Conservation (phyloP, 2,888 invertebrate species). For the Keiferia lycopersicella region DNA sequence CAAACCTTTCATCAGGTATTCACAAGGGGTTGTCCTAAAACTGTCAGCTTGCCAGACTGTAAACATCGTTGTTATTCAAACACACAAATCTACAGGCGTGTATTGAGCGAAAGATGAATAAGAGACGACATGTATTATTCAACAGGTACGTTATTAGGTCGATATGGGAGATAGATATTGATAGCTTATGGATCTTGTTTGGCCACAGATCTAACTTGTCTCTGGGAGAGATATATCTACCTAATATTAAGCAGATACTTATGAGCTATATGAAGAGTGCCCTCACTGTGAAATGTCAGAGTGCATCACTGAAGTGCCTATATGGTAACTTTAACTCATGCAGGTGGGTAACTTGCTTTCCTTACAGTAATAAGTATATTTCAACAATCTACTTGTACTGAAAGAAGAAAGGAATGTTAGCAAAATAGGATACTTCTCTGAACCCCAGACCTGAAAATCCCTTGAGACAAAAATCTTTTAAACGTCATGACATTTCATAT, state of each 20-base stretch:
- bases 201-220: neutral
- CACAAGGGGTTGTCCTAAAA: slow-evolving; percentile 12
- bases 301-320: too few relatives aligned
- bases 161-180: slow-evolving; percentile 49
- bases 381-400: too few relatives aligned
- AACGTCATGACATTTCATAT: neutral
- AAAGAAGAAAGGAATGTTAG: too few relatives aligned
- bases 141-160: slow-evolving; percentile 58
- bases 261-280: too few relatives aligned
- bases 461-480: neutral
- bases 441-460: neutral
- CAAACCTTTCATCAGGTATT: neutral
- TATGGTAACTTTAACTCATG: too few relatives aligned
- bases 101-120: slow-evolving; percentile 36
- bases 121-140: slow-evolving; percentile 55
- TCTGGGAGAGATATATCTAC: neutral
- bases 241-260: too few relatives aligned
- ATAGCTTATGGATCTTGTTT: slow-evolving; percentile 37
- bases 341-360: too few relatives aligned
- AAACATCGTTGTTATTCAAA: slow-evolving; percentile 52
- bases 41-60: slow-evolving; percentile 31
- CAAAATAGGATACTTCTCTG: too few relatives aligned
- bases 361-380: too few relatives aligned
- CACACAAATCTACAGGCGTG: slow-evolving; percentile 18
- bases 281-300: too few relatives aligned